A percentile compares a stretch with the other conserved stretches of the same genome.
Conservation (phyloP, 2,888 invertebrate genomes). For the Heliconius hortense region DNA sequence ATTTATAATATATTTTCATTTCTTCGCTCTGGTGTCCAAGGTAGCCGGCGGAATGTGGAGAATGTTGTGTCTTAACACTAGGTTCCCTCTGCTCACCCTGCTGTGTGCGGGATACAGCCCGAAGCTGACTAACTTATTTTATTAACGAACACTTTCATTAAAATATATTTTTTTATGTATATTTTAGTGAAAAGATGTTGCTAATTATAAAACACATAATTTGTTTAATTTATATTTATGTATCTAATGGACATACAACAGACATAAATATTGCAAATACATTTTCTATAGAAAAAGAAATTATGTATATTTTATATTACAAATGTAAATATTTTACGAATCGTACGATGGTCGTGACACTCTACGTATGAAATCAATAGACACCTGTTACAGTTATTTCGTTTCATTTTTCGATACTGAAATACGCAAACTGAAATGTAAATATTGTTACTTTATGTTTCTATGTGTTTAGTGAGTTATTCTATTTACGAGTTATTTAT, state of each 20-base stretch:
- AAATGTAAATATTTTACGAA: background rate
- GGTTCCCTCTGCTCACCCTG: no score
- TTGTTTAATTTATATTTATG: background rate
- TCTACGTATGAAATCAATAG: conserved; percentile 3
- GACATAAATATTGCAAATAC: background rate
- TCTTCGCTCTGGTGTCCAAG: no score
- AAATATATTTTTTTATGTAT: no score
- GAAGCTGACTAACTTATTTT: no score
- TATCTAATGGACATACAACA: background rate
- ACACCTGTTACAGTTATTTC: conserved; percentile 21
- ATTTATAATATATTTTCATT: no score
- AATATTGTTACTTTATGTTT: conserved; percentile 22
- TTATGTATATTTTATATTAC: background rate
- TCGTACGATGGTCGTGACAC: background rate
- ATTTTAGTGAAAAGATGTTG: background rate
- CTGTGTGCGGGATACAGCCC: no score
- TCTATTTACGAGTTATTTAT: no score
- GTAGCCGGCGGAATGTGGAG: no score
- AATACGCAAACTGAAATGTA: conserved; percentile 12
- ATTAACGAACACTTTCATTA: no score
- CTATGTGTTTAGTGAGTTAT: no score
- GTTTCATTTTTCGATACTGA: conserved; percentile 11
- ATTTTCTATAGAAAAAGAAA: background rate
- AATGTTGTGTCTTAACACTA: no score
- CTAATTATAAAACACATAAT: background rate